Conservation (phyloP, 2,797 vertebrate species). For the Phoebastria nigripes region DNA sequence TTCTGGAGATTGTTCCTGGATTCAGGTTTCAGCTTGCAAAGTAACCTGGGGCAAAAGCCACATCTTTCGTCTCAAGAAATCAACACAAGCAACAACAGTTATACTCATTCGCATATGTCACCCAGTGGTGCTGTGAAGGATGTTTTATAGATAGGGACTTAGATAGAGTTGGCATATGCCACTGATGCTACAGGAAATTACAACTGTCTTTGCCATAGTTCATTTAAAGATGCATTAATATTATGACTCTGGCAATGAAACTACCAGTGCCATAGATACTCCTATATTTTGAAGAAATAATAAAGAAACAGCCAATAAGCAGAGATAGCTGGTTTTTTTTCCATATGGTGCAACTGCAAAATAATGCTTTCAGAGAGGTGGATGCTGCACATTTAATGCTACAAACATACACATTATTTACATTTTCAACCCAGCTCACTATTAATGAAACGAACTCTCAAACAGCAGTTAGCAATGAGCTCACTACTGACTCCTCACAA, state of each 20-base stretch:
- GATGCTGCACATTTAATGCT: not conserved
- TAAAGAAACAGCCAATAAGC: not conserved
- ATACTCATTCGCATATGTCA: not conserved
- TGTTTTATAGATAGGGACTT: not conserved
- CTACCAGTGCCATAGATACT: not conserved
- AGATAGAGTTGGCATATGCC: not conserved
- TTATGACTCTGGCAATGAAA: not conserved
- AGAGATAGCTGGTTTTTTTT: not conserved
- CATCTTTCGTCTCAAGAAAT: not conserved
- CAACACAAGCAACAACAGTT: not conserved
- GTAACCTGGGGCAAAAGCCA: not conserved
- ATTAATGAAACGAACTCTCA: not conserved
- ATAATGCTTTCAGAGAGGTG: not conserved
- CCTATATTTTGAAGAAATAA: not conserved
- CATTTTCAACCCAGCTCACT: not conserved
- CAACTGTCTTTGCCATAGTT: not conserved
- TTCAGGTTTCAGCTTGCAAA: not conserved
- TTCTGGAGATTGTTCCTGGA: not conserved
- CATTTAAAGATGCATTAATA: not conserved
- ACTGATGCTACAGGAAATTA: not conserved
- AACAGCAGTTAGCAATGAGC: not conserved
- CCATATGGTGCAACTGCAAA: not conserved
- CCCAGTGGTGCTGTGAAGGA: not conserved
- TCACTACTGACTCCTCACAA: not conserved
- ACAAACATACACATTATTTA: not conserved